A percentile compares a stretch with the other conserved stretches of the same genome.
phyloP scores from a whole-genome alignment of 2,888 invertebrate genomes.

The Lycia hirtaria region DNA sequence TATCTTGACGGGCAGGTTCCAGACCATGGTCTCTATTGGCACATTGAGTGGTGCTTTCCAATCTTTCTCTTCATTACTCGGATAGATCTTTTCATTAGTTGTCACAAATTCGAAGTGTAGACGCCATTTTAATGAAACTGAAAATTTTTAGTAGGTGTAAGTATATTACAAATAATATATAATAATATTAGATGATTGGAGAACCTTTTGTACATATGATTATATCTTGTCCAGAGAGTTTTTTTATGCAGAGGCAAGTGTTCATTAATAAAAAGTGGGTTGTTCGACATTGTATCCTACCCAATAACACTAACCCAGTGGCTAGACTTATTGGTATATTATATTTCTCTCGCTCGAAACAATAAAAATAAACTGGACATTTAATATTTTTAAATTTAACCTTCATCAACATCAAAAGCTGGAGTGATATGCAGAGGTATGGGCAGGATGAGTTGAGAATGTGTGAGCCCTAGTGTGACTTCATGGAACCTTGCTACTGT shows the following conservation, averaged over 20 bases:
- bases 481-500: slow-evolving; percentile 97
- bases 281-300: too few species aligned
- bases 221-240: too few species aligned
- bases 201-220: too few species aligned
- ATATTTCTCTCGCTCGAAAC: background rate
- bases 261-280: too few species aligned
- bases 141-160: too few species aligned
- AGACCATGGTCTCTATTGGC: slow-evolving; percentile 98
- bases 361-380: background rate
- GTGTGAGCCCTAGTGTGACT: slow-evolving; percentile 94
- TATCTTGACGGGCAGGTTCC: slow-evolving; percentile 98
- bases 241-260: too few species aligned
- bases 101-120: slow-evolving; percentile 99
- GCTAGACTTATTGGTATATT: too few species aligned
- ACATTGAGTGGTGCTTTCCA: slow-evolving; percentile 95
- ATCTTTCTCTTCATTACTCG: slow-evolving; percentile 83
- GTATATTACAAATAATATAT: too few species aligned
- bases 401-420: slow-evolving; percentile 96
- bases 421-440: slow-evolving; percentile 98
- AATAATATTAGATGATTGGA: too few species aligned
- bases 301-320: too few species aligned
- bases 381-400: slow-evolving; percentile 68
- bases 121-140: slow-evolving; percentile 96
- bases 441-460: slow-evolving; percentile 95
- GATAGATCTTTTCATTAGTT: slow-evolving; percentile 88